Percentiles rank a stretch among this genome's conserved stretches.
phyloP scores from a whole-genome alignment of 2,113 vertebrate genomes.

The Microtus ochrogaster region DNA sequence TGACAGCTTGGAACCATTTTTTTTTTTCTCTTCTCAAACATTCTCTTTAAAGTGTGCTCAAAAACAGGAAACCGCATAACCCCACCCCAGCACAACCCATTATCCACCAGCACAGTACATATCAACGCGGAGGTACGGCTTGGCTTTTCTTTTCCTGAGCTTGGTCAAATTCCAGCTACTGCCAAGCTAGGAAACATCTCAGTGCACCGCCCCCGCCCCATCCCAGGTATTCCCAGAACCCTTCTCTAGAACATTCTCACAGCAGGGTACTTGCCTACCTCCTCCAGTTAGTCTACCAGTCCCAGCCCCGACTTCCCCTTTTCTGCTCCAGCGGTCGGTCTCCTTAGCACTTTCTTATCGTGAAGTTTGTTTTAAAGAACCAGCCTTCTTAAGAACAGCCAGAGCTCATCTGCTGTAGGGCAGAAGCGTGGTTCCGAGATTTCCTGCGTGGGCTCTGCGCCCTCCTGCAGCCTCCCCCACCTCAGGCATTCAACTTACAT shows the following conservation, averaged over 20 bases:
- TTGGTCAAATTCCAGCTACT: background rate
- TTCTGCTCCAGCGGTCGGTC: background rate
- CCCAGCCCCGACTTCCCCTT: slow-evolving; percentile 54
- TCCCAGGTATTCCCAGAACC: fast-evolving
- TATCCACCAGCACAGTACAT: background rate
- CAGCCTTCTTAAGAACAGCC: background rate
- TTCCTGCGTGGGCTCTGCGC: background rate
- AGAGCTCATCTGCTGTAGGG: background rate
- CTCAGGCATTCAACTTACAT: slow-evolving; percentile 46
- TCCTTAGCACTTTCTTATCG: slow-evolving; percentile 3
- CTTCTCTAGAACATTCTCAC: background rate
- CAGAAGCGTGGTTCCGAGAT: background rate
- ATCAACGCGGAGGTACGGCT: background rate
- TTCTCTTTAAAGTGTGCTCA: slow-evolving; percentile 48
- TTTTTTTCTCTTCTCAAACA: background rate
- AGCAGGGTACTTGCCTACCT: background rate
- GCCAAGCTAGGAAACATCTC: background rate
- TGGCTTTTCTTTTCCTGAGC: background rate
- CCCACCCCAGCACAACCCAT: slow-evolving; percentile 63
- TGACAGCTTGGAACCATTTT: slow-evolving; percentile 27
- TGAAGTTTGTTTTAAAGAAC: background rate
- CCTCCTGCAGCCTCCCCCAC: background rate
- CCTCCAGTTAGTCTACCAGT: background rate
- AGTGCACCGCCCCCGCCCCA: background rate
- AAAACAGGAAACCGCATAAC: slow-evolving; percentile 83